These are phyloP conservation scores for Callospermophilus lateralis DNA, from an alignment of 2,113 vertebrate species.

Conservation along the genomic window DNA sequence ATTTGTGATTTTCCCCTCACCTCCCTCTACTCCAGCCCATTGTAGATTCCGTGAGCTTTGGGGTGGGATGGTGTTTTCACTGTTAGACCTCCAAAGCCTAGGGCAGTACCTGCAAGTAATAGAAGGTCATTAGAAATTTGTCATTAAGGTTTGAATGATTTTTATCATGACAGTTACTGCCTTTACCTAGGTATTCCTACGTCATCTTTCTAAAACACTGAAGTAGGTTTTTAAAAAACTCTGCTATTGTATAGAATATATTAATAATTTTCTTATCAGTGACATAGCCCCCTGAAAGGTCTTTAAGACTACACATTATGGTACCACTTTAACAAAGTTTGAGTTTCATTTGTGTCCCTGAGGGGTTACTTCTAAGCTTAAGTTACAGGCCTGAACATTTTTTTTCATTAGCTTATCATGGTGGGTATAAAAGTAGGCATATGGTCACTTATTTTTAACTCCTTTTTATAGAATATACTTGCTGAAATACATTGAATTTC, in stretches of 20 bases:
- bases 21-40: neutral
- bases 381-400: neutral
- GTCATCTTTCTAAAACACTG: neutral
- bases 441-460: neutral
- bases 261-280: neutral
- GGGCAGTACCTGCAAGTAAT: neutral
- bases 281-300: neutral
- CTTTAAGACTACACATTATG: neutral
- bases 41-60: neutral
- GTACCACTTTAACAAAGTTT: neutral
- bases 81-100: neutral
- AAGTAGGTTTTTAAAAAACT: neutral
- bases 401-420: neutral
- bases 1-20: neutral
- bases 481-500: neutral
- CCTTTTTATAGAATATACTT: constrained; percentile 21
- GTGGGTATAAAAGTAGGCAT: neutral
- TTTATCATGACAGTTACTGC: neutral
- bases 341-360: neutral
- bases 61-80: neutral
- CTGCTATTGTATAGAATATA: neutral
- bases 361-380: neutral
- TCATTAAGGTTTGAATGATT: too few species aligned
- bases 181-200: neutral
- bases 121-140: neutral